A percentile compares a stretch with the other conserved stretches of the same genome.
These are phyloP conservation scores for Prionailurus viverrinus DNA, from an alignment of 2,113 vertebrate species.

Conservation along the genomic window DNA sequence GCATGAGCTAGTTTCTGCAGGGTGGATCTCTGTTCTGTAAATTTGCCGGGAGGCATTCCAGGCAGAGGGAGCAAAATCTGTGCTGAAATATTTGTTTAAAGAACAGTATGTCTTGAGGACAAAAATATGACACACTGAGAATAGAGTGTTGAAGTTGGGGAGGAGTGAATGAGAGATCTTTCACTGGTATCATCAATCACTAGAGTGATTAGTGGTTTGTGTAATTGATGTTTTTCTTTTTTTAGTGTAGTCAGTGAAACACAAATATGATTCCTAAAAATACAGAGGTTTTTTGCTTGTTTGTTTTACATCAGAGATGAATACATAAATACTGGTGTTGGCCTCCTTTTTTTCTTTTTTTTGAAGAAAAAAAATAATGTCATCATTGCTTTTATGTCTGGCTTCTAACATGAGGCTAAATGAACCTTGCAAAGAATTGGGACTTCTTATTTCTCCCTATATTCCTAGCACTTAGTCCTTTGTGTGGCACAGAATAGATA, in stretches of 20 bases:
- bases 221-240: background rate
- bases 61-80: background rate
- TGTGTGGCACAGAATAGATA: background rate
- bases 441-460: background rate
- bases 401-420: background rate
- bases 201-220: background rate
- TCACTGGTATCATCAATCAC: background rate
- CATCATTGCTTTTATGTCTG: background rate
- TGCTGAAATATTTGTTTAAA: slow-evolving; percentile 30
- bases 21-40: background rate
- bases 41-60: slow-evolving; percentile 31
- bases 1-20: background rate
- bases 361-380: background rate
- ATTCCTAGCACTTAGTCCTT: background rate
- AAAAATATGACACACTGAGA: background rate
- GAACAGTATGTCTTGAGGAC: background rate
- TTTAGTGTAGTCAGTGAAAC: slow-evolving; percentile 34
- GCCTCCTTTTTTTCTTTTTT: background rate
- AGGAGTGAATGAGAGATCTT: background rate
- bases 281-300: background rate
- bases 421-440: slow-evolving; percentile 11
- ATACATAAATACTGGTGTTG: background rate
- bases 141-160: background rate
- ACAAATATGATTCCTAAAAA: slow-evolving; percentile 59
- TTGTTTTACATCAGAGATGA: slow-evolving; percentile 28